Evolutionary conservation across 2,888 invertebrate genomes (phyloP), one percentile per base, ranked within the genome.

Genomic region (Tetanocera ferruginea): DNA sequence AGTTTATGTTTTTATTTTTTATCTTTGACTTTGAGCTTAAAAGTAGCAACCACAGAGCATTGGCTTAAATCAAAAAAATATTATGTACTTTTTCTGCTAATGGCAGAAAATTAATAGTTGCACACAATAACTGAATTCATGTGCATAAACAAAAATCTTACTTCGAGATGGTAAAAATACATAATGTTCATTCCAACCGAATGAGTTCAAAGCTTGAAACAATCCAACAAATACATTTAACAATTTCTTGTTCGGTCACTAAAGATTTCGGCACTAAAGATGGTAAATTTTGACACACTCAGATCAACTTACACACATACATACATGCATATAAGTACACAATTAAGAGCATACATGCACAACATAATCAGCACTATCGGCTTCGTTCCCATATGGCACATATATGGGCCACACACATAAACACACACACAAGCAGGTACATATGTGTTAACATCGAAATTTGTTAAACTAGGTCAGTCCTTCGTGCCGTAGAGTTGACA

Each of bases 381-480:
- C 57, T 25, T 6, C 55, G 23, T 55, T 11, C 28, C 25, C 14
- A 60, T 23, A 60, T 23, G 57, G 11, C 57, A 60, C 57, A 60
- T 60, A 60, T 25, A 19, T 23, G 11, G 43, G 11, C 11, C 2
- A 43, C 43, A 43, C 43, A 43, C 37, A 4, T 5, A 4, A 3
- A 31, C 31, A 31, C 31, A 4, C 31, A 37, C 43, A 43, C 43
- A 11, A 1, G 14, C 43, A 1, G 3, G n/a, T 60, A 23, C 19
- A 28, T 60, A 23, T 60, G 57, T 60, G 57, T 25, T 19, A 28
- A 5, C 51, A 57, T 78, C 37, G 51, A 52, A 71, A 55, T 64
- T 23, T 77, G 72, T 79, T 79, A 75, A 76, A 79, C 69, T 79
- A 79, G 79, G 79, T 79, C 79, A 79, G 79, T 79, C 70, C 72